Evolutionary conservation across 2,888 invertebrate species (phyloP).

Genomic region (Incurvaria masculella): DNA sequence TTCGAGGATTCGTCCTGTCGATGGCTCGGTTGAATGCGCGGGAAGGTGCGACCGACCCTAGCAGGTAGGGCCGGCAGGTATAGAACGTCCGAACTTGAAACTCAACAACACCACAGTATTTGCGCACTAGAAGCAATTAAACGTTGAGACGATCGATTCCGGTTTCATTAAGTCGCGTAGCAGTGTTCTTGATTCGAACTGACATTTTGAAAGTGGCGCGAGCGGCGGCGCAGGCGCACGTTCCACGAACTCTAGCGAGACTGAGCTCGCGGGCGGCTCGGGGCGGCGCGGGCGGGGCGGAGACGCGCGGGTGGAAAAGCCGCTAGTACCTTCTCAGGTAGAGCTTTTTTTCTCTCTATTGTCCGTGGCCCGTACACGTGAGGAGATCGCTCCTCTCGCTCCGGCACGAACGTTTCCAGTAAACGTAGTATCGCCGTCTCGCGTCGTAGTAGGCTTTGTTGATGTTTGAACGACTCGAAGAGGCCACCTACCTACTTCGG

Average conservation of each 20-base stretch:
- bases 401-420: slow-evolving; percentile 17
- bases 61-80: no score
- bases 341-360: slow-evolving; percentile 44
- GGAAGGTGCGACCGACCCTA: neutral
- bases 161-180: no score
- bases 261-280: neutral
- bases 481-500: no score
- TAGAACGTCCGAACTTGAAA: no score
- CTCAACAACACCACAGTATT: no score
- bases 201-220: no score
- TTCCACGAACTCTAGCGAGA: no score
- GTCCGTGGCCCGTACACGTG: slow-evolving; percentile 50
- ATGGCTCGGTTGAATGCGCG: neutral
- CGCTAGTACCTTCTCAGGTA: slow-evolving; percentile 42
- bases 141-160: no score
- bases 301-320: neutral
- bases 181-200: no score
- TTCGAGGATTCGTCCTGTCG: neutral
- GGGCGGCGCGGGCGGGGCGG: no score
- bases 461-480: neutral
- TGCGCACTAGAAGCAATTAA: no score
- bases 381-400: slow-evolving; percentile 30
- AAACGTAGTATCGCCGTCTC: neutral
- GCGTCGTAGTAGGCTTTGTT: neutral
- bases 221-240: no score